These are phyloP conservation scores for Garrulus glandarius DNA, from an alignment of 2,797 vertebrate genomes.

Conservation along the genomic window DNA sequence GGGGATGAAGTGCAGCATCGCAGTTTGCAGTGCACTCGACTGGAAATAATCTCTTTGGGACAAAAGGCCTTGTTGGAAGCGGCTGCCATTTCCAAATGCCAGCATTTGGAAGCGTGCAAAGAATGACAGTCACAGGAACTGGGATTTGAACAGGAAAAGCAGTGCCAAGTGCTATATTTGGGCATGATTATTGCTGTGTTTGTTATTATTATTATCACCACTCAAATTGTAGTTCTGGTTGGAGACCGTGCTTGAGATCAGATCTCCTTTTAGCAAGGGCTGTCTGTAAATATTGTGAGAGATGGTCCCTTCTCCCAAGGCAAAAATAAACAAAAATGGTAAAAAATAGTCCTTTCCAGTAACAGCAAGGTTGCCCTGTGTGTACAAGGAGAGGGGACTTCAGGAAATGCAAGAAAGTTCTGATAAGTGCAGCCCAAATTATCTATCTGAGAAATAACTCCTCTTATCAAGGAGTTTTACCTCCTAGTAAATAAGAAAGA, in stretches of 20 bases:
- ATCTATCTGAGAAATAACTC: fast-evolving
- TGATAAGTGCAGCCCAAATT: neutral
- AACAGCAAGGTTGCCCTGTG: neutral
- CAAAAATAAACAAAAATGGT: neutral
- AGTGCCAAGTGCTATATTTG: slow-evolving; percentile 35
- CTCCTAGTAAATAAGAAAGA: neutral
- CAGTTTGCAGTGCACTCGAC: neutral
- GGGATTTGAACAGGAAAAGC: slow-evolving; percentile 1
- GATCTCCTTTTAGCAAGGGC: neutral
- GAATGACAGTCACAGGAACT: slow-evolving; percentile 36
- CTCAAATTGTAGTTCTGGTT: neutral
- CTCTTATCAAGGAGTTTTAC: neutral
- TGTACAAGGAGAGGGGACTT: neutral
- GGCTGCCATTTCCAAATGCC: neutral
- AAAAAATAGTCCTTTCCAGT: neutral
- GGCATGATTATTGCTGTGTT: slow-evolving; percentile 16
- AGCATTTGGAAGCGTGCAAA: neutral
- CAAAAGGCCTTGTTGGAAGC: neutral
- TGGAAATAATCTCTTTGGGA: slow-evolving; percentile 30
- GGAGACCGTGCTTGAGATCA: neutral
- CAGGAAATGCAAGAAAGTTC: neutral
- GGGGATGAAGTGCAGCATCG: neutral
- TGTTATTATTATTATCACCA: slow-evolving; percentile 30
- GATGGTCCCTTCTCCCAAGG: neutral
- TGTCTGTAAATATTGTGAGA: neutral